phyloP scores from a whole-genome alignment of 2,113 vertebrate genomes.

The Nothocercus nigrocapillus region DNA sequence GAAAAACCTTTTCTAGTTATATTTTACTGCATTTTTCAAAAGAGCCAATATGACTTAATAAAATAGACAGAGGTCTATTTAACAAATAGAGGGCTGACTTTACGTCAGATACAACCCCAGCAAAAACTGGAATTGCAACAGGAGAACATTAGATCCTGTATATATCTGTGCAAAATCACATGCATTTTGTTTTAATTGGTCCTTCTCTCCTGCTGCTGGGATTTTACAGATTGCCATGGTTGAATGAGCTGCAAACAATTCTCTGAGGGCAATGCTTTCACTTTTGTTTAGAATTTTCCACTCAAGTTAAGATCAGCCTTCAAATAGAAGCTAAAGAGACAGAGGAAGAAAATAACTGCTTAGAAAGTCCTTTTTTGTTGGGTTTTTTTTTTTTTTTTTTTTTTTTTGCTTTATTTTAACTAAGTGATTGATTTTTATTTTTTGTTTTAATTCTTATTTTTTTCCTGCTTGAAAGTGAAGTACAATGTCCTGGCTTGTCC shows the following conservation, averaged over 20 bases:
- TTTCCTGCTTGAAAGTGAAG: neutral
- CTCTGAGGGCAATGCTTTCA: constrained; percentile 4
- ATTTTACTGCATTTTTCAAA: neutral
- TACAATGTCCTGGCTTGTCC: neutral
- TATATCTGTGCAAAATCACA: neutral
- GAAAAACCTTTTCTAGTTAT: neutral
- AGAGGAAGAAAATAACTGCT: neutral
- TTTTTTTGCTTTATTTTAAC: constrained; percentile 13
- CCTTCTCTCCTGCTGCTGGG: neutral
- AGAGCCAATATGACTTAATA: neutral
- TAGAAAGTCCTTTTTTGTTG: neutral
- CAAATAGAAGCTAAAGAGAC: neutral
- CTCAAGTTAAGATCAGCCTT: neutral
- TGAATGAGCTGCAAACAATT: constrained; percentile 10
- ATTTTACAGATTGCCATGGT: neutral
- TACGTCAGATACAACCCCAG: neutral
- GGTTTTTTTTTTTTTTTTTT: neutral
- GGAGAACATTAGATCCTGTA: neutral
- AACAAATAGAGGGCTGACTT: neutral
- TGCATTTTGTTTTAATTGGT: constrained; percentile 34
- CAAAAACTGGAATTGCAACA: neutral
- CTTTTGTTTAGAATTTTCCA: constrained; percentile 40
- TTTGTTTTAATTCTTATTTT: neutral
- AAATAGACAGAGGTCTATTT: neutral
- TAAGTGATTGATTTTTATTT: neutral